Percentiles rank a stretch among this genome's conserved stretches.
These are phyloP conservation scores for Acanthurus leucopareius DNA, from an alignment of 2,797 vertebrate genomes.

Conservation along the genomic window DNA sequence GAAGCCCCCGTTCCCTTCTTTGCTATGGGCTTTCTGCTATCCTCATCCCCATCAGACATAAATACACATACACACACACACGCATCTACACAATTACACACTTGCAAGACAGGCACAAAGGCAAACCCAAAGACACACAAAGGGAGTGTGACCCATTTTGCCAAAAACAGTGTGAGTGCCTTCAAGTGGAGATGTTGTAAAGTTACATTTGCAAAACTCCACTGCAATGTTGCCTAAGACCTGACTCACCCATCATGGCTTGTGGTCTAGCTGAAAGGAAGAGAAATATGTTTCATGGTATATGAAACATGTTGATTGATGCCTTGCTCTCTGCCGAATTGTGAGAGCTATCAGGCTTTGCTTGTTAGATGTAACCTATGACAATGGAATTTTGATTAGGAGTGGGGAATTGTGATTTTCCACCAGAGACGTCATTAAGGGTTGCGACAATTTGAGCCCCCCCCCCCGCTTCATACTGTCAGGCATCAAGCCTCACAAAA, in stretches of 20 bases:
- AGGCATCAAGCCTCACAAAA: slow-evolving; percentile 26
- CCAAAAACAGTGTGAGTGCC: background rate
- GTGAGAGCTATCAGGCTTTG: slow-evolving; percentile 33
- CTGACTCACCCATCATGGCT: background rate
- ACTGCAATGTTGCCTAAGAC: background rate
- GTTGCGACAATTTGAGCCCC: slow-evolving; percentile 5
- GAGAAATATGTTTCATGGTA: background rate
- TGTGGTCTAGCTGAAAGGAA: slow-evolving; percentile 13
- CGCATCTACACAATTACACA: background rate
- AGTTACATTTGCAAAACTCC: slow-evolving; percentile 3
- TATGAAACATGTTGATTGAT: slow-evolving; percentile 20
- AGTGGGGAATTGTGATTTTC: slow-evolving; percentile 35
- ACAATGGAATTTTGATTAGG: slow-evolving; percentile 59
- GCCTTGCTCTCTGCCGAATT: slow-evolving; percentile 37
- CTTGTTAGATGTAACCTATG: slow-evolving; percentile 46
- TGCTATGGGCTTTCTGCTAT: slow-evolving; percentile 36
- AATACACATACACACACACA: background rate
- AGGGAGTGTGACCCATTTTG: slow-evolving; percentile 23
- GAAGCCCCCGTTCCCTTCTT: slow-evolving; percentile 11
- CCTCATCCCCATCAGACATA: slow-evolving; percentile 12
- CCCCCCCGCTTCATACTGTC: background rate
- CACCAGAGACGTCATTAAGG: background rate
- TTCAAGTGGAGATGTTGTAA: slow-evolving; percentile 12
- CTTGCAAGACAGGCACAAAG: slow-evolving; percentile 1
- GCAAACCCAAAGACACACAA: slow-evolving; percentile 4